Conservation (phyloP, 2,113 vertebrate species). For the Psilopsiagon aymara region DNA sequence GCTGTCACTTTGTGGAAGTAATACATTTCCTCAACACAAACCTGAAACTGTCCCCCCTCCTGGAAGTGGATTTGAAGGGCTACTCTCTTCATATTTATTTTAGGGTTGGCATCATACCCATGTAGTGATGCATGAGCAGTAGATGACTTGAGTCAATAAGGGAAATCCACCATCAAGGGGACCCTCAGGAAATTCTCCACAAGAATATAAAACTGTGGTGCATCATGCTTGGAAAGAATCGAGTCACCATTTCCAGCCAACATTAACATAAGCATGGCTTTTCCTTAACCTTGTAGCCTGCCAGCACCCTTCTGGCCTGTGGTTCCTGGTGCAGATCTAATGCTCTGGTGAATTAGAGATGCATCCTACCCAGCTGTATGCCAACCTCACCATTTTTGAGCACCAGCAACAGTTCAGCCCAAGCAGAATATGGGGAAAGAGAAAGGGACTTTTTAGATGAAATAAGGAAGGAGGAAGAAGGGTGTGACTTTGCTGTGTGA, state of each 20-base stretch:
- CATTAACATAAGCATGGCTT: not conserved
- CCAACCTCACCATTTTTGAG: not conserved
- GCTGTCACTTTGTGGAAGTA: not conserved
- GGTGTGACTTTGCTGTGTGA: not conserved
- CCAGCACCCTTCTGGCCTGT: not conserved
- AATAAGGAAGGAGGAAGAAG: not conserved
- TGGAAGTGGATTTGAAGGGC: not conserved
- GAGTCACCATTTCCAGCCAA: not conserved
- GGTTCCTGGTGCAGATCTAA: not conserved
- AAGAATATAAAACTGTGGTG: not conserved
- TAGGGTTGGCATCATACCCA: not conserved
- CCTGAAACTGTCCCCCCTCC: not conserved
- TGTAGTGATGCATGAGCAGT: not conserved
- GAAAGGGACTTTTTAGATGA: not conserved
- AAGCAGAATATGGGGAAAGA: not conserved
- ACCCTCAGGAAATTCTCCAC: not conserved
- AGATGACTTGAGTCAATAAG: not conserved
- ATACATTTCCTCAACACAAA: not conserved
- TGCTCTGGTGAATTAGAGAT: not conserved
- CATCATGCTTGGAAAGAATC: not conserved
- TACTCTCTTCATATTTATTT: not conserved
- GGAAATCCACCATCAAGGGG: not conserved
- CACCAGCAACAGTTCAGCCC: not conserved
- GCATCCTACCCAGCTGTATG: fast-evolving
- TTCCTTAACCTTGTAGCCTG: not conserved